Evolutionary conservation across 1,140 invertebrate genomes (phyloP), one percentile per base, ranked within the genome.

Genomic region (Zaprionus kolodkinae): DNA sequence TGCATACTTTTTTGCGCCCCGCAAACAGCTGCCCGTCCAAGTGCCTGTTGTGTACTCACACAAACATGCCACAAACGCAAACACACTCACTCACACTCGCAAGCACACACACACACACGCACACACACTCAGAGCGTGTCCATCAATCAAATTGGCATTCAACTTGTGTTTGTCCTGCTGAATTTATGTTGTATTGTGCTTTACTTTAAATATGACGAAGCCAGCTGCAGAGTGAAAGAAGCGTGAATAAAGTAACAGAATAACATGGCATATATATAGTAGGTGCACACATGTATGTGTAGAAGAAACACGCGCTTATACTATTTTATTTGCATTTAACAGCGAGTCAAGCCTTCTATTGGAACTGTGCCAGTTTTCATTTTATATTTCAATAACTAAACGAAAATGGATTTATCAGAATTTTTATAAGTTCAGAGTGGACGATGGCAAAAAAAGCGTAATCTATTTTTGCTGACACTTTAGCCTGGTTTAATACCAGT

Each of bases 121-220:
- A 21, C 36, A 57, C 5, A 48, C 3, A 43, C 36, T 43, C 15
- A 25, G 12, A n/a, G 52, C 48, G 64, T 71, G 80, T 87, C 69
- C 76, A 82, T 86, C 82, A 82, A 86, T 79, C 83, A 86, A 78
- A 71, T 73, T 76, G 78, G 21, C 72, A 86, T 76, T 86, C 57
- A 72, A 52, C 57, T 64, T 64, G 60, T 71, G 45, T 70, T 75
- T 71, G 45, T 72, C 27, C 50, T 69, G 52, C 71, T 56, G 50
- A 74, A 83, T 83, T 78, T 72, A 64, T 55, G 48, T 64, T 56
- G 50, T 45, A 59, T 50, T 73, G 63, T 64, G 57, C 64, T 40
- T 64, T 40, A 68, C 61, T 65, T 73, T 73, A 33, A 72, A 77
- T 50, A 50, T 43, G 40, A 48, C n/a, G 60, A 62, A 61, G 33